Evolutionary conservation across 2,797 vertebrate species (phyloP).

Genomic region (Phaenicophaeus curvirostris): DNA sequence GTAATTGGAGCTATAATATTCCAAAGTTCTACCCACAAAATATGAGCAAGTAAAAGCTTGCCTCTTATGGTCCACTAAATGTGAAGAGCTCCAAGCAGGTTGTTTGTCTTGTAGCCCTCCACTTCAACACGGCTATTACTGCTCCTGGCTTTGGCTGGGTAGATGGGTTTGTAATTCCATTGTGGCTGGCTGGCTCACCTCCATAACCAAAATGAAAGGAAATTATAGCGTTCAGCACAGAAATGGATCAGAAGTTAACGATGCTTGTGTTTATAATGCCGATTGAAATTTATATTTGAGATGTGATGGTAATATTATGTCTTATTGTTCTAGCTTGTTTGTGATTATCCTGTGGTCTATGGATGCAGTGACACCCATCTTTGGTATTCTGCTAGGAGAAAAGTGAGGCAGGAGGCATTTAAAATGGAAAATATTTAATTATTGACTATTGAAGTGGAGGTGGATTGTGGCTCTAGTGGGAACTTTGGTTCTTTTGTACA

Average conservation of each 20-base stretch:
- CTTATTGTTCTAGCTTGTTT: slow-evolving; percentile 21
- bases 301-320: not conserved
- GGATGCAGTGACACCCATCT: not conserved
- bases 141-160: slow-evolving; percentile 5
- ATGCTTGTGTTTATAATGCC: slow-evolving; percentile 20
- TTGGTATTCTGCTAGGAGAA: not conserved
- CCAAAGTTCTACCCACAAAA: not conserved
- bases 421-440: not conserved
- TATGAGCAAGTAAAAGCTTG: not conserved
- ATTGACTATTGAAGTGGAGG: not conserved
- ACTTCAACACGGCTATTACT: not conserved
- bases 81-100: not conserved
- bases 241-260: slow-evolving; percentile 44
- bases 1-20: not conserved
- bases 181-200: slow-evolving; percentile 44
- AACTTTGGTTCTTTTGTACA: not conserved
- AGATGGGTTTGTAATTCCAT: not conserved
- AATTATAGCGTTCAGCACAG: slow-evolving; percentile 39
- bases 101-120: slow-evolving; percentile 5
- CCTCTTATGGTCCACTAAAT: not conserved
- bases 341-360: not conserved
- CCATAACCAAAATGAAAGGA: slow-evolving; percentile 44
- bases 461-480: not conserved
- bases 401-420: not conserved
- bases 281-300: slow-evolving; percentile 33